phyloP scores from a whole-genome alignment of 2,113 vertebrate species.

The Mustelus asterias region DNA sequence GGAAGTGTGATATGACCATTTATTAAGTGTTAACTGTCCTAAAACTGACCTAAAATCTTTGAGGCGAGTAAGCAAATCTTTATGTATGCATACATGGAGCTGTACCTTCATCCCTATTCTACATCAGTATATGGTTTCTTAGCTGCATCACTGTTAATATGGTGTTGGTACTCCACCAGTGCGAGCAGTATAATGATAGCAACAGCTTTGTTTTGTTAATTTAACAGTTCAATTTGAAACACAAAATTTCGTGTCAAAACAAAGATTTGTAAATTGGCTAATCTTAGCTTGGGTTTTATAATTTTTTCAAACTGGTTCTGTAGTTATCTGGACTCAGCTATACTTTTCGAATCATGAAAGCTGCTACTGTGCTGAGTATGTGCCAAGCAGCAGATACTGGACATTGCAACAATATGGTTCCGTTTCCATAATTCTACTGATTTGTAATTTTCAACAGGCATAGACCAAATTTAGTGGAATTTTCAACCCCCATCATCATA shows the following conservation, averaged over 20 bases:
- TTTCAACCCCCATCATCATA: slow-evolving; percentile 34
- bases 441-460: neutral
- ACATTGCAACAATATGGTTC: neutral
- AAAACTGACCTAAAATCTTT: neutral
- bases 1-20: neutral
- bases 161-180: neutral
- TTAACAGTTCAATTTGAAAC: neutral
- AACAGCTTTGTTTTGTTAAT: neutral
- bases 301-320: slow-evolving; percentile 5
- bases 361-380: neutral
- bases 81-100: neutral
- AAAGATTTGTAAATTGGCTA: neutral
- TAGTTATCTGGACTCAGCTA: neutral
- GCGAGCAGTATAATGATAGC: neutral
- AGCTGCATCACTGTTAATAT: neutral
- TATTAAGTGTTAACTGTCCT: neutral
- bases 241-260: neutral
- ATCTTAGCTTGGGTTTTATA: neutral
- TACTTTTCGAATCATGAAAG: neutral
- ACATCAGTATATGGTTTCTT: neutral
- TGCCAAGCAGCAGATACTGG: neutral
- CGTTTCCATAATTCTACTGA: neutral
- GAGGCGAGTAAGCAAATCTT: neutral
- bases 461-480: slow-evolving; percentile 22
- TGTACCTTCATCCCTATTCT: neutral